Evolutionary conservation across 2,113 vertebrate species (phyloP), one percentile per base, ranked within the genome.

Genomic region (Microcebus ravelobensis): DNA sequence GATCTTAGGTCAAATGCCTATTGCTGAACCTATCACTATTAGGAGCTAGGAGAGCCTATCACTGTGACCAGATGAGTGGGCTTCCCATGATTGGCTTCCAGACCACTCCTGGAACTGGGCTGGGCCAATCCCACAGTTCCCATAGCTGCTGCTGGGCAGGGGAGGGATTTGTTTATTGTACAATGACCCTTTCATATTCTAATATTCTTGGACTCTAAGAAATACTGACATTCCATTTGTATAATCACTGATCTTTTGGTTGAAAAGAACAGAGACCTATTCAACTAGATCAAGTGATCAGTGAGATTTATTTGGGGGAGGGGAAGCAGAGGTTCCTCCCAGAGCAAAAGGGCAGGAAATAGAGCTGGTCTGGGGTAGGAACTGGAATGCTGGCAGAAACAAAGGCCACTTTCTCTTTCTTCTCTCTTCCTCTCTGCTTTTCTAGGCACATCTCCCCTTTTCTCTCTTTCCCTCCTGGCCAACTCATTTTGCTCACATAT

Each of bases 211-310:
- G 15, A 57, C 55, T 79, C n/a, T 36, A 48, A 48, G 76, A 93
- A 90, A 9, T 52, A 36, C 14, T 15, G 80, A 92, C 34, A 55
- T 86, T 74, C 67, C 68, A 17, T 80, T 45, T 81, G 31, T 34
- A 84, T 84, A 79, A 71, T 76, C 59, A 76, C 17, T 55, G 81
- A 85, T 68, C 59, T 87, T 95, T 91, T 57, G 36, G 45, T 79
- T 93, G 68, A 57, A 91, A 91, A 94, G 61, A 71, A 87, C 31
- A 87, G 48, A 81, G 20, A 82, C 18, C 67, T 87, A n/a, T 52
- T 79, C 8, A 83, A 91, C 45, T 76, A 87, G 25, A 91, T 79
- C 76, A 80, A 50, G n/a, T 88, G 34, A 84, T 57, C 71, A 87
- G 23, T 20, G 39, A 76, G 61, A 42, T 91, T 95, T 91, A 91